phyloP scores from a whole-genome alignment of 2,888 invertebrate genomes.

The Tribolium freemani region DNA sequence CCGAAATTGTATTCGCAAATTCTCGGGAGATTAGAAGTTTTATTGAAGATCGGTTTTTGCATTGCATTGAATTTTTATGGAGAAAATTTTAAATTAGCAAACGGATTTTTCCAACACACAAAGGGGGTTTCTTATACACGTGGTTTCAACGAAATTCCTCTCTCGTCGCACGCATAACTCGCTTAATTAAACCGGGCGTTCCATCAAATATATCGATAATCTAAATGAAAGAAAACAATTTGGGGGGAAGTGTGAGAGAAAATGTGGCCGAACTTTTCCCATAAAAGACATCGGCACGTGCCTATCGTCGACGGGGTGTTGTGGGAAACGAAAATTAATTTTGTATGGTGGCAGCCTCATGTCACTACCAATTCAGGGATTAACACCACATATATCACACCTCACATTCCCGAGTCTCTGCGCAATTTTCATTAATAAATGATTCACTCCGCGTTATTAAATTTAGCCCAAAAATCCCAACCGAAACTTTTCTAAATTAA shows the following conservation, averaged over 20 bases:
- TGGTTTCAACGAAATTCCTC: background rate
- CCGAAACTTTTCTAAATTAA: background rate
- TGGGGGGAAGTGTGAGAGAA: constrained; percentile 16
- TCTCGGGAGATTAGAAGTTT: constrained; percentile 36
- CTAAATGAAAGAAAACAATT: constrained; percentile 41
- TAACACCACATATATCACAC: constrained; percentile 43
- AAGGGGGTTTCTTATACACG: background rate
- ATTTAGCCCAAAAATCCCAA: background rate
- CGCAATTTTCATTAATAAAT: constrained; percentile 41
- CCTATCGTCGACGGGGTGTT: constrained; percentile 44
- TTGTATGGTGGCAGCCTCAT: constrained; percentile 43
- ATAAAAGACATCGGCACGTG: constrained; percentile 48
- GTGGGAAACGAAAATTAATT: constrained; percentile 48
- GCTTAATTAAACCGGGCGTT: constrained; percentile 20
- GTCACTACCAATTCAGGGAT: constrained; percentile 45
- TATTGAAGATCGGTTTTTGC: constrained; percentile 29
- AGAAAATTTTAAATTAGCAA: constrained; percentile 29
- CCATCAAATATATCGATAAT: constrained; percentile 3
- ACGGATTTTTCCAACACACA: no score
- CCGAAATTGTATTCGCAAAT: constrained; percentile 36
- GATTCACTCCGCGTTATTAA: constrained; percentile 28
- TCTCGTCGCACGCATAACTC: constrained; percentile 1
- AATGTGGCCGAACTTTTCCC: constrained; percentile 45
- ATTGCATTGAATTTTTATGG: constrained; percentile 35
- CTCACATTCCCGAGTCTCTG: constrained; percentile 30